These are phyloP conservation scores for Panagrolaimus sp. DNA, from an alignment of 1,140 invertebrate genomes.

Conservation along the genomic window DNA sequence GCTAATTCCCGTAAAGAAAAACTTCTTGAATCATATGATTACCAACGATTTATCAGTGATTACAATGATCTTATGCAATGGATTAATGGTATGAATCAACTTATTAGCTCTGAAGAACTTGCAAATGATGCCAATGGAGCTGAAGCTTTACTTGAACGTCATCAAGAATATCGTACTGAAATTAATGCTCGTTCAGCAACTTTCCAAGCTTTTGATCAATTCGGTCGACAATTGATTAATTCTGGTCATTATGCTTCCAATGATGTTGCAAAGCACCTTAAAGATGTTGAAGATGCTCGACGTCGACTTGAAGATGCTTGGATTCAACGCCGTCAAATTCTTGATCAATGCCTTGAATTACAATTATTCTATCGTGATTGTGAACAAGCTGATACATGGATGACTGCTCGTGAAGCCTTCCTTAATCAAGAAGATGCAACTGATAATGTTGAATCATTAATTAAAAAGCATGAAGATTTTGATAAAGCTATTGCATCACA, in stretches of 20 bases:
- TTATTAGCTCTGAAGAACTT: constrained; percentile 94
- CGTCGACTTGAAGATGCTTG: constrained; percentile 67
- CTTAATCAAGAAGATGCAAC: constrained; percentile 64
- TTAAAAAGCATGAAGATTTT: constrained; percentile 99
- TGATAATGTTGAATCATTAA: constrained; percentile 91
- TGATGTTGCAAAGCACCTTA: constrained; percentile 61
- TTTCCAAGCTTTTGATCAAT: constrained; percentile 93
- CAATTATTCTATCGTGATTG: constrained; percentile 80
- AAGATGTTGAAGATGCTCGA: constrained; percentile 43
- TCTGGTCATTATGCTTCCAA: constrained; percentile 90
- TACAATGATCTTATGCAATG: constrained; percentile 94
- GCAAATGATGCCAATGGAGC: constrained; percentile 96
- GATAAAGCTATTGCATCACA: constrained; percentile 96
- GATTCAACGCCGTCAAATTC: constrained; percentile 82
- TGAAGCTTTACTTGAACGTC: constrained; percentile 91
- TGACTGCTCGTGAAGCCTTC: constrained; percentile 94
- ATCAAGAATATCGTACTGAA: constrained; percentile 96
- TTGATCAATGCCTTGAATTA: constrained; percentile 94
- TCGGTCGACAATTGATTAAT: constrained; percentile 89
- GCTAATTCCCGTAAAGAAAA: constrained; percentile 95
- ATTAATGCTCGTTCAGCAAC: constrained; percentile 94
- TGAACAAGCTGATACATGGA: constrained; percentile 92
- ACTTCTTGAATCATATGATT: constrained; percentile 89
- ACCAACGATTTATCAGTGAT: constrained; percentile 93
- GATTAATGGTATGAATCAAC: constrained; percentile 96